Percentiles rank a stretch among this genome's conserved stretches.
Evolutionary conservation across 2,113 vertebrate genomes (phyloP).

Genomic region (Larimichthys polyactis): DNA sequence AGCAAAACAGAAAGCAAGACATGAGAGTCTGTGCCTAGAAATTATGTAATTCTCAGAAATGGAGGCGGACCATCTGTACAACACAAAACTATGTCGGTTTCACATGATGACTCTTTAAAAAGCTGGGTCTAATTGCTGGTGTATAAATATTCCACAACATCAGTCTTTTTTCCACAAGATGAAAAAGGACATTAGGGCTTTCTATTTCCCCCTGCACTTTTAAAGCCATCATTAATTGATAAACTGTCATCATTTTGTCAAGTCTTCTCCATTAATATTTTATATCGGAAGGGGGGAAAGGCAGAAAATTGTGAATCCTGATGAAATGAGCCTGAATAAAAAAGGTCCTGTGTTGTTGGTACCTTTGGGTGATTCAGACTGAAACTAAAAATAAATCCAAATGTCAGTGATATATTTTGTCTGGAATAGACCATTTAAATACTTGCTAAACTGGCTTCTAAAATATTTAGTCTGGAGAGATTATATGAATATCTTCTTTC

Average conservation of each 20-base stretch:
- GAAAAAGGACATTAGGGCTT: conserved; percentile 70
- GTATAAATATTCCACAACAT: conserved; percentile 70
- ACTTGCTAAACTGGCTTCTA: conserved; percentile 60
- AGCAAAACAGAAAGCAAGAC: background rate
- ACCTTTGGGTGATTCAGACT: conserved; percentile 36
- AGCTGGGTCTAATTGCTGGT: conserved; percentile 50
- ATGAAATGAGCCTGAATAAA: conserved; percentile 48
- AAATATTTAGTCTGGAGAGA: conserved; percentile 60
- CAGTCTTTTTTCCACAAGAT: conserved; percentile 51
- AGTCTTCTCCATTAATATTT: conserved; percentile 72
- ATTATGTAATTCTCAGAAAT: background rate
- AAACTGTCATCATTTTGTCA: conserved; percentile 75
- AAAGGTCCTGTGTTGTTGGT: conserved; percentile 52
- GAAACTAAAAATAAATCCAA: conserved; percentile 73
- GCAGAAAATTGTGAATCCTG: conserved; percentile 51
- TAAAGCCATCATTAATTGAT: conserved; percentile 77
- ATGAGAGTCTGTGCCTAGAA: conserved; percentile 1
- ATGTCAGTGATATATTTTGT: conserved; percentile 74
- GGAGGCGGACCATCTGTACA: background rate
- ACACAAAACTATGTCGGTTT: conserved; percentile 10
- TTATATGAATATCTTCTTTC: conserved; percentile 34
- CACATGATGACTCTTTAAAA: conserved; percentile 25
- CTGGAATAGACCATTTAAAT: conserved; percentile 55
- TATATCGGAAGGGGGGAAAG: conserved; percentile 19
- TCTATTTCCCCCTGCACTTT: conserved; percentile 73